A percentile compares a stretch with the other conserved stretches of the same genome.
Evolutionary conservation across 2,113 vertebrate species (phyloP).

Genomic region (Rhinoderma darwinii): DNA sequence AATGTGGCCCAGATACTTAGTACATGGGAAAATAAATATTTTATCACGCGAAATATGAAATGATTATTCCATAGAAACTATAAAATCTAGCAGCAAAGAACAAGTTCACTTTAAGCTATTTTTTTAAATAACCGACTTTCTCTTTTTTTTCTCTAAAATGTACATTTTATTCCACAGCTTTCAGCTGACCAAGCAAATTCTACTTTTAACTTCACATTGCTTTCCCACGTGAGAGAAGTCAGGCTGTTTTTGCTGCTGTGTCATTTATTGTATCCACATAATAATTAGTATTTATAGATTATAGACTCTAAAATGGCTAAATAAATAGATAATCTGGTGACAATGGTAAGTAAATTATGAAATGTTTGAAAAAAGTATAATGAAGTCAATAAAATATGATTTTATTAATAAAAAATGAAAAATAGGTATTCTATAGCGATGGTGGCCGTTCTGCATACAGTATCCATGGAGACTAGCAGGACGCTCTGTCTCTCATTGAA

Average conservation of each 20-base stretch:
- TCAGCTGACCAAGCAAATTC: slow-evolving; percentile 28
- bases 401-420: too few species aligned
- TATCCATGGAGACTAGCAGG: too few species aligned
- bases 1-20: too few species aligned
- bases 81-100: too few species aligned
- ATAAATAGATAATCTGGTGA: neutral
- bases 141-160: neutral
- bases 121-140: neutral
- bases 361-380: too few species aligned
- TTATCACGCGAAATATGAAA: too few species aligned
- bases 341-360: neutral
- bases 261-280: neutral
- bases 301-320: neutral
- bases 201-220: slow-evolving; percentile 12
- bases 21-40: too few species aligned
- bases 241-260: neutral
- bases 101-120: neutral
- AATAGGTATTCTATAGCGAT: too few species aligned
- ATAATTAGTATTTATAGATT: neutral
- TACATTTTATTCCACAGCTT: neutral
- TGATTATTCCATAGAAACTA: neutral
- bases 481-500: too few species aligned
- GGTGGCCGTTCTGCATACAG: too few species aligned
- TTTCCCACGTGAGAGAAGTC: neutral
- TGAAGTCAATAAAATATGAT: too few species aligned